These are phyloP conservation scores for Orchestia grillus DNA, from an alignment of 1,140 invertebrate species.

Conservation along the genomic window DNA sequence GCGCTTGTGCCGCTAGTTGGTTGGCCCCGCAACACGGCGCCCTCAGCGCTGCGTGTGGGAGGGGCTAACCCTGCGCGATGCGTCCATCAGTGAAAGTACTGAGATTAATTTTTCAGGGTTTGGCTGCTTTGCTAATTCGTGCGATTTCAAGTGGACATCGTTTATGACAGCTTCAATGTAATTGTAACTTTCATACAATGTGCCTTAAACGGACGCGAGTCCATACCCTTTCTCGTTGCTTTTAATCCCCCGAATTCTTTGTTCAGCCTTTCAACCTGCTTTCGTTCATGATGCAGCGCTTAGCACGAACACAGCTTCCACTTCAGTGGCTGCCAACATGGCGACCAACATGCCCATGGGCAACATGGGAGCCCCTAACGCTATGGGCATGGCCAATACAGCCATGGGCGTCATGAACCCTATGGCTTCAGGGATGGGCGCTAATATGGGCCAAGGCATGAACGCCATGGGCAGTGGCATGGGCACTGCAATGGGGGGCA, in stretches of 20 bases:
- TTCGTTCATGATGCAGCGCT: constrained; percentile 61
- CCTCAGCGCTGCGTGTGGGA: too few relatives aligned
- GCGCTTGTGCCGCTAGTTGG: too few relatives aligned
- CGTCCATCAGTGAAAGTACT: too few relatives aligned
- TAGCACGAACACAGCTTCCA: constrained; percentile 59
- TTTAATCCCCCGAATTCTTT: neutral
- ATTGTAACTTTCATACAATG: neutral
- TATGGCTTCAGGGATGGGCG: constrained; percentile 69
- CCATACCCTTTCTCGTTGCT: constrained; percentile 24
- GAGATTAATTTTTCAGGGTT: neutral
- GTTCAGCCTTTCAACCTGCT: constrained; percentile 33
- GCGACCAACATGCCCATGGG: constrained; percentile 67
- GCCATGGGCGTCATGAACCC: constrained; percentile 64
- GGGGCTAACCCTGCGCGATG: neutral
- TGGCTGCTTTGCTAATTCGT: neutral
- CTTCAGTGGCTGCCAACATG: constrained; percentile 59
- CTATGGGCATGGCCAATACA: constrained; percentile 62
- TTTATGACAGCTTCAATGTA: neutral
- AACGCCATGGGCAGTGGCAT: constrained; percentile 68
- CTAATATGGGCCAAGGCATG: constrained; percentile 69
- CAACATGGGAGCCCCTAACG: constrained; percentile 63
- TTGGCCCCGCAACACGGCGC: too few relatives aligned
- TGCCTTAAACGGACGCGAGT: neutral
- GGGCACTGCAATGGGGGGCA: constrained; percentile 63
- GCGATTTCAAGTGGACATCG: neutral